These are phyloP conservation scores for Phallusia fumigata DNA, from an alignment of 23 tunicate species.

Conservation along the genomic window DNA sequence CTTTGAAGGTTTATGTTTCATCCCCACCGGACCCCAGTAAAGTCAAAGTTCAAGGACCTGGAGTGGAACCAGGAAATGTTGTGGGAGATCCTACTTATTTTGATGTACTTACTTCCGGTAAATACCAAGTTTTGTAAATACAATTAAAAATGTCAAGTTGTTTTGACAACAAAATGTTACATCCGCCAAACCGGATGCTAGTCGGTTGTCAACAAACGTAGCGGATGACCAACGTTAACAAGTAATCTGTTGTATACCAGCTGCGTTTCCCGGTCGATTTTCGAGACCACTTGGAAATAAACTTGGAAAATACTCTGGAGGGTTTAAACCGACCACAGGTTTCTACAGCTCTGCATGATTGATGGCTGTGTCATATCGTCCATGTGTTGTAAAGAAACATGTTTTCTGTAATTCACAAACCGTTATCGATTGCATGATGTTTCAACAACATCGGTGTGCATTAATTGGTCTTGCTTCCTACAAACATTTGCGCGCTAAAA, in stretches of 20 bases:
- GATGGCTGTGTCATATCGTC: not conserved
- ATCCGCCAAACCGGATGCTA: not conserved
- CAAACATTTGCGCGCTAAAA: too few relatives aligned
- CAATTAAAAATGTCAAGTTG: not conserved
- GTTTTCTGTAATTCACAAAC: too few relatives aligned
- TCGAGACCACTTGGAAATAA: conserved; percentile 10
- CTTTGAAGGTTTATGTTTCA: conserved; percentile 77
- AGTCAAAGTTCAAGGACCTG: conserved; percentile 91
- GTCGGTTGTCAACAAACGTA: not conserved
- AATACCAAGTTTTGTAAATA: not conserved
- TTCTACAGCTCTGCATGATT: not conserved
- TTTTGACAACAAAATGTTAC: conserved; percentile 7
- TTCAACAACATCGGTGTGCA: too few relatives aligned
- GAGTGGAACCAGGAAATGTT: conserved; percentile 89
- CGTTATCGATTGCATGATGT: too few relatives aligned
- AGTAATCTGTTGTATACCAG: not conserved
- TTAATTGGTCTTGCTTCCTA: too few relatives aligned
- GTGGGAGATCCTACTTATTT: conserved; percentile 88
- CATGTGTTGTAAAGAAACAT: not conserved
- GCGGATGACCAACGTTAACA: not conserved
- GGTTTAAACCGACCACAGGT: not conserved
- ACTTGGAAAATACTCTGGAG: conserved; percentile 6
- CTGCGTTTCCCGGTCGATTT: conserved; percentile 1
- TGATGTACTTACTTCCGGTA: conserved; percentile 89
- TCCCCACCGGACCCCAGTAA: conserved; percentile 93